These are phyloP conservation scores for Julus scandinavius DNA, from an alignment of 2,888 invertebrate species.

Conservation along the genomic window DNA sequence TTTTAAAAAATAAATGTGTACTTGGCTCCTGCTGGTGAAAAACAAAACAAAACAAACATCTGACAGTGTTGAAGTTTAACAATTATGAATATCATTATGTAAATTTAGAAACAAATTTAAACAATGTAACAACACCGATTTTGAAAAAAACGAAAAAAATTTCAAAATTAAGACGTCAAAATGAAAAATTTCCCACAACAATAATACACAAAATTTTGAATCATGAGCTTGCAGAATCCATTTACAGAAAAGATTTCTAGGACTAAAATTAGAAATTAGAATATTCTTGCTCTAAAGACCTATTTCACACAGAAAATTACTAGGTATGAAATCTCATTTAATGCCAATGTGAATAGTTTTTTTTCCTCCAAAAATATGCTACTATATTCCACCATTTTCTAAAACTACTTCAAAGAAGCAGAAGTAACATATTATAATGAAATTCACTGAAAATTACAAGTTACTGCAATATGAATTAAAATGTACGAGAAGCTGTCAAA, in stretches of 20 bases:
- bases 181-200: neutral
- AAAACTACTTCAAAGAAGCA: too few relatives aligned
- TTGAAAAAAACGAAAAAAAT: neutral
- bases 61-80: neutral
- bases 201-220: neutral
- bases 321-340: too few relatives aligned
- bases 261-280: neutral
- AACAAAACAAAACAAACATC: neutral
- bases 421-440: neutral
- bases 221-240: slow-evolving; percentile 14
- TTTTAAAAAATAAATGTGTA: neutral
- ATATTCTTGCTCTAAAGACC: neutral
- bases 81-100: neutral
- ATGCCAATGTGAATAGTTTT: too few relatives aligned
- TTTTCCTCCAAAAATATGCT: too few relatives aligned
- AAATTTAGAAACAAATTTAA: neutral
- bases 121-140: neutral
- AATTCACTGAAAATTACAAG: neutral
- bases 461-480: neutral
- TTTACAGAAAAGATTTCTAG: neutral
- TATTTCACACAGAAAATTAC: neutral
- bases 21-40: neutral
- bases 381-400: too few relatives aligned
- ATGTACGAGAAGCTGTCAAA: neutral
- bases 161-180: neutral